Evolutionary conservation across 2,113 vertebrate genomes (phyloP).

Genomic region (Cephalopholis sonnerati): DNA sequence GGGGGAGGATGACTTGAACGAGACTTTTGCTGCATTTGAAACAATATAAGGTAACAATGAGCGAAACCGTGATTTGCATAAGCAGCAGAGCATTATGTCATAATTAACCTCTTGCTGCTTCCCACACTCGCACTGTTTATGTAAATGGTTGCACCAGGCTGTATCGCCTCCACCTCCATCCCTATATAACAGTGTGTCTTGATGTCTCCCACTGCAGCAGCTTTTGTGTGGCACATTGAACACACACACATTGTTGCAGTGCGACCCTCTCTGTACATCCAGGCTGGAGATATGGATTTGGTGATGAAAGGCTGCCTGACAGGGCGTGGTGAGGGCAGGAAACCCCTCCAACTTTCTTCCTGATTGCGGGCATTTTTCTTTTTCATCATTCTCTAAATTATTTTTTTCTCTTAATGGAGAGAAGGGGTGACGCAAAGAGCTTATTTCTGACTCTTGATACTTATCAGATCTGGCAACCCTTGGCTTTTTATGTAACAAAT

Average conservation of each 20-base stretch:
- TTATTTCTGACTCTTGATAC: conserved; percentile 25
- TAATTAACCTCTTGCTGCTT: conserved; percentile 59
- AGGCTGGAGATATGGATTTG: conserved; percentile 14
- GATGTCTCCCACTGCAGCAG: conserved; percentile 34
- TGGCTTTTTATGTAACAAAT: conserved; percentile 37
- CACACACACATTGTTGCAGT: neutral
- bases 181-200: conserved; percentile 4
- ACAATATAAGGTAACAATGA: neutral
- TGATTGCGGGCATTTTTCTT: conserved; percentile 53
- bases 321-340: conserved; percentile 46
- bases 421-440: conserved; percentile 46
- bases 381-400: conserved; percentile 43
- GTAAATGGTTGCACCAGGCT: conserved; percentile 63
- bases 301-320: conserved; percentile 43
- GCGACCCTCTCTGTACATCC: conserved; percentile 15
- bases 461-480: conserved; percentile 69
- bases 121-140: conserved; percentile 66
- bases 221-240: conserved; percentile 19
- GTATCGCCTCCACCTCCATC: conserved; percentile 41
- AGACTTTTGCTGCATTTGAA: neutral
- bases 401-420: conserved; percentile 50
- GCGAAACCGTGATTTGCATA: conserved; percentile 47
- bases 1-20: neutral
- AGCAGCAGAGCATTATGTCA: conserved; percentile 56
- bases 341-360: conserved; percentile 28